phyloP scores from a whole-genome alignment of 2,888 invertebrate genomes.

The Ophion obscuratus region DNA sequence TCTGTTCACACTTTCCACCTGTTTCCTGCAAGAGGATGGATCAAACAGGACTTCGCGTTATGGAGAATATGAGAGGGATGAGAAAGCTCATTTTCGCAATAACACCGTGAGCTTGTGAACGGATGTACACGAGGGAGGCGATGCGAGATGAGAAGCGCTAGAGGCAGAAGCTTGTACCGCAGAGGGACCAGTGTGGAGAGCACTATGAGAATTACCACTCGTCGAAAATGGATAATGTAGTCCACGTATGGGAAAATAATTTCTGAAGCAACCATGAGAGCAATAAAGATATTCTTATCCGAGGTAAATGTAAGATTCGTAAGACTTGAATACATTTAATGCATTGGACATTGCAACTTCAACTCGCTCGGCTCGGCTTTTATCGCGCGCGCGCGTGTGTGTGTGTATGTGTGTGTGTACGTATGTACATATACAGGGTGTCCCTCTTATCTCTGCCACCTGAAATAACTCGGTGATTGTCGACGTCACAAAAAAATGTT shows the following conservation, averaged over 20 bases:
- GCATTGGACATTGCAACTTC: too few relatives aligned
- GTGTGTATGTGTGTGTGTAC: too few relatives aligned
- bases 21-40: not conserved
- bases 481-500: too few relatives aligned
- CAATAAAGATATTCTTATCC: not conserved
- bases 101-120: conserved; percentile 1
- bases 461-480: too few relatives aligned
- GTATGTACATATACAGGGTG: too few relatives aligned
- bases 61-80: conserved; percentile 13
- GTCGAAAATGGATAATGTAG: not conserved
- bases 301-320: not conserved
- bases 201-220: conserved; percentile 43
- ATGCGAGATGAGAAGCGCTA: conserved; percentile 21
- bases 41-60: conserved; percentile 16
- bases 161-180: conserved; percentile 39
- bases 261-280: not conserved
- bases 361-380: too few relatives aligned
- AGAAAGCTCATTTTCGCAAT: conserved; percentile 43
- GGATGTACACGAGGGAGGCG: too few relatives aligned
- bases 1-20: conserved; percentile 8
- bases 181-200: conserved; percentile 42
- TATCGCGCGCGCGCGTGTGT: too few relatives aligned
- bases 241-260: not conserved
- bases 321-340: too few relatives aligned
- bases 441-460: too few relatives aligned